Evolutionary conservation across 2,113 vertebrate species (phyloP), one percentile per base, ranked within the genome.

Genomic region (Salvator merianae): DNA sequence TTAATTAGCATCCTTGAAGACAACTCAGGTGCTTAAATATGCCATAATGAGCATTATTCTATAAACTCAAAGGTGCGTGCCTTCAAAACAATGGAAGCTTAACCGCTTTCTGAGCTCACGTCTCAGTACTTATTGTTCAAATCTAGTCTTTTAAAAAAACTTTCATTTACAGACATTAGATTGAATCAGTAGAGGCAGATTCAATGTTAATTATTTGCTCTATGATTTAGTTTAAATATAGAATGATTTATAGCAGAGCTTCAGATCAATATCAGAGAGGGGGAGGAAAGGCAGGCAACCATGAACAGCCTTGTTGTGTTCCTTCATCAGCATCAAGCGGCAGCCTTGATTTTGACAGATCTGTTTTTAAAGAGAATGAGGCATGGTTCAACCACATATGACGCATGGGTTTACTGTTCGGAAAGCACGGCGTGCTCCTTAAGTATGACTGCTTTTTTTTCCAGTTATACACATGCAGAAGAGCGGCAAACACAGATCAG

Each of bases 161-260:
- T 55, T 85, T 85, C 69, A 85, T 79, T 79, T 65, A 63, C 28
- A 85, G 76, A 65, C 68, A 40, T 65, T 34, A 84, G 55, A 79
- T 73, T 73, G 76, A 79, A 85, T 85, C 83, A 85, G 68, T 72
- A 84, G 69, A 79, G 83, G 77, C 83, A 85, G 77, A 79, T 85
- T 85, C 77, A 30, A 79, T 85, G 69, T 85, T 85, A 85, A 85
- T 85, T 85, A 85, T 85, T 79, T 85, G 83, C 76, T 65, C 38
- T 85, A 85, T 85, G 83, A 85, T 85, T 73, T 85, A 85, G 83
- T 85, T 85, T 85, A 85, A 85, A 85, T 85, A 79, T 85, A 85
- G 69, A 85, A 85, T 85, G 83, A 85, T 85, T 85, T 85, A 85
- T 85, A 72, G 77, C 77, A 3, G 14, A 38, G 68, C 68, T 85